A percentile compares a stretch with the other conserved stretches of the same genome.
Conservation (phyloP, 2,113 vertebrate genomes). For the Etheostoma cragini region DNA sequence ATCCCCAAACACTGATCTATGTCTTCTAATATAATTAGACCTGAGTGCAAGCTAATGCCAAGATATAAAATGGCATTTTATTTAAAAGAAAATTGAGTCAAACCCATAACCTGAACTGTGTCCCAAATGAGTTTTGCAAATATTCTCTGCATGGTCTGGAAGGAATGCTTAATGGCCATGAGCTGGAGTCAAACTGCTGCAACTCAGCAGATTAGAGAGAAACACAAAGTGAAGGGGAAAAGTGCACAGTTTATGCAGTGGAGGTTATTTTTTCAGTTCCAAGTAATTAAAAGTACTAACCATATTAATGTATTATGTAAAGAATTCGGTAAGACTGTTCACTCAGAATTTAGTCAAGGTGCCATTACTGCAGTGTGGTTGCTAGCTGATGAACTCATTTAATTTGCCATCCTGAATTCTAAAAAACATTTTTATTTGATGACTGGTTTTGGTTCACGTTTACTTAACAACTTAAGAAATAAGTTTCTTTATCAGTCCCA, state of each 20-base stretch:
- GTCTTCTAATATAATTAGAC: not conserved
- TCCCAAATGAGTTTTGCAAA: conserved; percentile 29
- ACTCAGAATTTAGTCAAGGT: conserved; percentile 20
- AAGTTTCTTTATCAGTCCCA: not conserved
- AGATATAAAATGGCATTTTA: not conserved
- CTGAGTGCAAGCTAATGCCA: not conserved
- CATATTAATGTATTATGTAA: conserved; percentile 10
- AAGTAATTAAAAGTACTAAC: not conserved
- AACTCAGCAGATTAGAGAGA: conserved; percentile 5
- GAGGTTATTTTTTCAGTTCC: conserved; percentile 28
- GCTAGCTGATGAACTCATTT: conserved; percentile 42
- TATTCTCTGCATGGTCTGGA: conserved; percentile 42
- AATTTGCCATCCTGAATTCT: conserved; percentile 36
- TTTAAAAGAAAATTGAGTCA: not conserved
- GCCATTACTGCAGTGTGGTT: conserved; percentile 30
- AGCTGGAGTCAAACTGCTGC: conserved; percentile 7
- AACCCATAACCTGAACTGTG: conserved; percentile 19
- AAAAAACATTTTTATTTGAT: conserved; percentile 33
- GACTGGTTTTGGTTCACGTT: conserved; percentile 11
- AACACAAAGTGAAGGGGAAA: not conserved
- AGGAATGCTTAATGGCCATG: conserved; percentile 31
- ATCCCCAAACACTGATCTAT: not conserved
- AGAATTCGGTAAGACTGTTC: conserved; percentile 13
- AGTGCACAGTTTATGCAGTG: not conserved
- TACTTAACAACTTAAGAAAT: not conserved